Evolutionary conservation across 2,797 vertebrate species (phyloP), one percentile per base, ranked within the genome.

Genomic region (Alectoris magna): DNA sequence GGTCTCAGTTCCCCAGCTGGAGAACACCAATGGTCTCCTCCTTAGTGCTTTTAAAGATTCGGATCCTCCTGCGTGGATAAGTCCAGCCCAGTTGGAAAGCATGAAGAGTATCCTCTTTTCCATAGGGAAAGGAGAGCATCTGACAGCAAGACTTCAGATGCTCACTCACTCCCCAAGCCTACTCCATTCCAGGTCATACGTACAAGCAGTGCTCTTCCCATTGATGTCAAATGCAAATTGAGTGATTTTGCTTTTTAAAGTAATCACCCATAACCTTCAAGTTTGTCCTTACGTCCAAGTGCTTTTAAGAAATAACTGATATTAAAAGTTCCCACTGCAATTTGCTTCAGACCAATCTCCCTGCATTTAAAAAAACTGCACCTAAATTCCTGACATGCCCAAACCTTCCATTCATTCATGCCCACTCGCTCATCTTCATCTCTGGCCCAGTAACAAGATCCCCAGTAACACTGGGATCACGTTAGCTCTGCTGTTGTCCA

Each of bases 251-350:
- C 53, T 76, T 70, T 84, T 53, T 59, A 81, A 85, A 93, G 76
- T 88, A 71, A 83, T 62, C 88, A 68, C 58, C 31, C 60, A 63
- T 8, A 66, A 88, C 81, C 87, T 78, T 34, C n/a, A 8, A 44
- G 68, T 67, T 71, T 83, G 88, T 82, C 81, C 84, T 85, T 62
- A 63, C 0, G 14, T 82, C 76, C 84, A 88, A 85, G 31, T 38
- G 2, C 58, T 70, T 78, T 62, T 31, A 14, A 79, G 18, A 63
- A 85, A 63, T 67, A 79, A 63, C 59, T 83, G 36, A 38, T 67
- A 88, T 43, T 79, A 74, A 91, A 82, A 88, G 76, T 74, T 94
- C 84, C 84, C 53, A 34, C 80, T 91, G 46, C 72, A 85, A 68
- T 86, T 82, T 78, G 48, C 38, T 82, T 88, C 76, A 71, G 63